Evolutionary conservation across 2,888 invertebrate species (phyloP).

Genomic region (Drepanosiphum platanoidis): DNA sequence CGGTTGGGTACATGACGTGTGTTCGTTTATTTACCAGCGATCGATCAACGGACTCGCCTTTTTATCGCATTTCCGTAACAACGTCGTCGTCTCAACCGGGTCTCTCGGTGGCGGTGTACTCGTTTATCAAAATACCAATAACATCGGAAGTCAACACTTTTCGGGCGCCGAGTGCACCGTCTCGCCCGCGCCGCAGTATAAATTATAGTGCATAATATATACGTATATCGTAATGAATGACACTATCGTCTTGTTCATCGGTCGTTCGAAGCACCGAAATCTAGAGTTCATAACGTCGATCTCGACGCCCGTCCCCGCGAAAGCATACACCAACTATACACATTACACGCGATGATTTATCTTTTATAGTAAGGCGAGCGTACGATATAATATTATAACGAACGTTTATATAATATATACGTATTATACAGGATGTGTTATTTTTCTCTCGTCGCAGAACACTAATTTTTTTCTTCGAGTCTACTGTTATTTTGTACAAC

Average conservation of each 20-base stretch:
- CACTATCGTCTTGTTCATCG: background rate
- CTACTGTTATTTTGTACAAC: too few relatives aligned
- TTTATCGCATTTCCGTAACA: background rate
- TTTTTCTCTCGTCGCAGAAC: too few relatives aligned
- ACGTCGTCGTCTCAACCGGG: background rate
- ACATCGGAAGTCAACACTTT: background rate
- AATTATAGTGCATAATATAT: too few relatives aligned
- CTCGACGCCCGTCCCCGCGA: background rate
- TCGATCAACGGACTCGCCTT: background rate
- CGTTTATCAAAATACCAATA: constrained; percentile 16
- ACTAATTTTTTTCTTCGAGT: too few relatives aligned
- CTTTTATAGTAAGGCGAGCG: too few relatives aligned
- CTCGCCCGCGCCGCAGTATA: background rate
- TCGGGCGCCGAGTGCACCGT: background rate
- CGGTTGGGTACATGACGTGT: background rate
- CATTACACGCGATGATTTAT: too few relatives aligned
- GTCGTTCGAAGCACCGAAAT: background rate
- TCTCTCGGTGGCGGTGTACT: background rate
- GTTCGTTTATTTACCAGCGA: background rate
- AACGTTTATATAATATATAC: too few relatives aligned
- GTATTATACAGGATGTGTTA: too few relatives aligned
- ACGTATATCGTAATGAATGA: too few relatives aligned
- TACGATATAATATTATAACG: too few relatives aligned
- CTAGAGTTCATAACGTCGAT: background rate
- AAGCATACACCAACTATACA: too few relatives aligned